Evolutionary conservation across 2,113 vertebrate species (phyloP), one percentile per base, ranked within the genome.

Genomic region (Melanerpes formicivorus): DNA sequence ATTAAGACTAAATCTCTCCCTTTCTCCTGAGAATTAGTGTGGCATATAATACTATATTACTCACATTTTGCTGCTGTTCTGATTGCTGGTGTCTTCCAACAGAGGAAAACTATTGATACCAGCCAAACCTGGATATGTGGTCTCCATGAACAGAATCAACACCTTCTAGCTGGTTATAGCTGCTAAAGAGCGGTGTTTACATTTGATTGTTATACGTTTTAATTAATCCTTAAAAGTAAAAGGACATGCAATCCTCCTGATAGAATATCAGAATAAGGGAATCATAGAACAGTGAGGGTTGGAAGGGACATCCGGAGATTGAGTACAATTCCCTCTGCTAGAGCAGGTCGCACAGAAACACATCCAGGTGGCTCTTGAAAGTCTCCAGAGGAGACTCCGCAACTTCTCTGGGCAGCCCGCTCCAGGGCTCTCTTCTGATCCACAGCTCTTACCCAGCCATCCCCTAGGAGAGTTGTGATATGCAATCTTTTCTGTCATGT

Each of bases 121-220:
- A 58, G 71, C 30, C n/a, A 59, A 65, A 32, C 4, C 1, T 2
- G 2, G 48, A 9, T 27, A 60, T 0, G 0, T 11, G 3, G 10
- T 21, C 27, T 27, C 65, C 18, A 17, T 2, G 55, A 89, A 25
- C 32, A 75, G 21, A 88, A 42, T 19, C 56, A 54, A 46, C 54
- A 73, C 2, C 25, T 56, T 46, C 63, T 65, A 69, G 25, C 19
- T 59, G 69, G 10, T 11, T 64, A 30, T 74, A 79, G 30, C 50
- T 62, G 50, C 4, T 2, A 64, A 34, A 55, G 14, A 54, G 32
- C n/a, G 44, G 10, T 2, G 0, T 19, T 86, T 58, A 30, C 11
- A 5, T 34, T 80, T 9, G 15, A 25, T 15, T 8, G 14, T 14
- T 66, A 46, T 3, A 30, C 54, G 12, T 30, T 77, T 75, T 23